A percentile compares a stretch with the other conserved stretches of the same genome.
These are phyloP conservation scores for Microcebus lehilahytsara DNA, from an alignment of 2,113 vertebrate genomes.

Conservation along the genomic window DNA sequence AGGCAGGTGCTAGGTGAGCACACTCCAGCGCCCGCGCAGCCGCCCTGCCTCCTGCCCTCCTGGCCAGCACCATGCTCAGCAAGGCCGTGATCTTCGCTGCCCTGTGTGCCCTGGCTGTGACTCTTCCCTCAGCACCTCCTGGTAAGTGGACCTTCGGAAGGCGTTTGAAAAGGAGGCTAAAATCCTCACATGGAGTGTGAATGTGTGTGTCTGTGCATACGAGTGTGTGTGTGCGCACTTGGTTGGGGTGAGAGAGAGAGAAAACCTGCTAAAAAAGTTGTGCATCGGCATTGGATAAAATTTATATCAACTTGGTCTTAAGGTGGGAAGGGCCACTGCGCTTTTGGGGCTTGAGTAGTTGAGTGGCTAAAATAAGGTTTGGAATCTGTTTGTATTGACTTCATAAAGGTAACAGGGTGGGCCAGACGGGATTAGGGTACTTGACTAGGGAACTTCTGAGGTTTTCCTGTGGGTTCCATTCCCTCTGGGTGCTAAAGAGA, in stretches of 20 bases:
- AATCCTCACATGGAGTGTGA: not conserved
- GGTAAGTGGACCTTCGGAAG: not conserved
- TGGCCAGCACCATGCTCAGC: not conserved
- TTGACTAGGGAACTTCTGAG: not conserved
- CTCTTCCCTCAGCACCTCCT: not conserved
- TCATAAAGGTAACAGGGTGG: not conserved
- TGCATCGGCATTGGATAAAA: not conserved
- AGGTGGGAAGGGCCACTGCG: not conserved
- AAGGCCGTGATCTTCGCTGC: not conserved
- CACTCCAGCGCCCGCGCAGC: too few species aligned
- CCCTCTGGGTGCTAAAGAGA: not conserved
- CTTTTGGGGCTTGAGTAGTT: not conserved
- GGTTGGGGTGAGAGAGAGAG: not conserved
- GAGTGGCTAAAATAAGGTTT: not conserved
- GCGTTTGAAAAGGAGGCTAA: not conserved
- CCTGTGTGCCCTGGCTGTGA: not conserved
- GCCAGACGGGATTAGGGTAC: not conserved
- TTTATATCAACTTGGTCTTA: not conserved
- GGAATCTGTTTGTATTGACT: not conserved
- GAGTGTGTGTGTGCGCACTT: not conserved
- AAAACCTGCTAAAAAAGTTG: not conserved
- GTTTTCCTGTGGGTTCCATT: not conserved
- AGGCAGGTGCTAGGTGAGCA: not conserved
- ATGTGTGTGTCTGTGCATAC: not conserved
- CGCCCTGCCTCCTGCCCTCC: not conserved